Evolutionary conservation across 2,113 vertebrate species (phyloP), one percentile per base, ranked within the genome.

Genomic region (Otis tarda): DNA sequence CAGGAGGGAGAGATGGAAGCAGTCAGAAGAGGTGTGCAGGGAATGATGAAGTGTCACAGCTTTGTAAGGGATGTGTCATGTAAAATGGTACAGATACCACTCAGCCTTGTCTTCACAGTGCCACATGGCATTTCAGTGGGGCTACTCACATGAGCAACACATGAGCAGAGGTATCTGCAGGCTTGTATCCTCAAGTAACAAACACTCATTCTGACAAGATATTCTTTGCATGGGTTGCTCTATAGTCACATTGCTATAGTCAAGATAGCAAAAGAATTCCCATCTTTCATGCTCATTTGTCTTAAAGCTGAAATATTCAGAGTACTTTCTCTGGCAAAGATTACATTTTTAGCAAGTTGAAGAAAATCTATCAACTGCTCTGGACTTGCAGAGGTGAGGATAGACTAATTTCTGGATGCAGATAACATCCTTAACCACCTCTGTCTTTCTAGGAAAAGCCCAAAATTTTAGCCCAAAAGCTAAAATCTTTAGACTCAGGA

Each of bases 51-150:
- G 56, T 71, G 80, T 23, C 80, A 81, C 31, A 39, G 80, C 95
- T 91, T 69, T 87, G 1, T 43, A 69, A 93, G 69, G 45, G 65
- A 97, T 0, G 90, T 94, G 94, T 93, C 12, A 4, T 16, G 22
- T 82, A 83, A 95, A 87, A 88, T 28, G 47, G 33, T 27, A 80
- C 90, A 97, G 91, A 84, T n/a, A 57, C 33, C 93, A 76, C 94
- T 96, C 88, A 74, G 64, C 23, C 86, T 79, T 95, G 88, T 95
- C 93, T 83, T 65, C 85, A 56, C 33, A 35, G 63, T 31, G 41
- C 57, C 6, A 50, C 75, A 8, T 10, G 17, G 78, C 59, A 63
- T 69, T n/a, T 89, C 45, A 61, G 49, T 4, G 2, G n/a, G 67
- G 43, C 53, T 60, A 64, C 79, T 93, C 93, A 86, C 70, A 49